Base-by-base conservation (phyloP, 2,797 vertebrate genomes). In the Picus viridis region DNA sequence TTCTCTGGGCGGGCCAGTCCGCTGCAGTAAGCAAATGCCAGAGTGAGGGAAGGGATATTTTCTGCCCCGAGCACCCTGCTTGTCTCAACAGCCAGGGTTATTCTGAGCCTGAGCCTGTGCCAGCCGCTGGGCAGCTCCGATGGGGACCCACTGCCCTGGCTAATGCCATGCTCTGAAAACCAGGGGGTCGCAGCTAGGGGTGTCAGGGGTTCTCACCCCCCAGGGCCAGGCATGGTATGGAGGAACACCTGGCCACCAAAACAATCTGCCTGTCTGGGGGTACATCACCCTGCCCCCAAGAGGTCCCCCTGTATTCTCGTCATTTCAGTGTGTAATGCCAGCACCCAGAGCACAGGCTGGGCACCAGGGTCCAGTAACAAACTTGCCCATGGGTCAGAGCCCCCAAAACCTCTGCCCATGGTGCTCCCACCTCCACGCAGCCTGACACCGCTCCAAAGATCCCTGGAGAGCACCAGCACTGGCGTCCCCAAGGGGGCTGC, bases 101-200 rank as follows among this genome's bases (percentile, higher is more conserved):
- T 96, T 96, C 97, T 88, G 77, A 95, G 96, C 81, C 91, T 96
- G 94, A 95, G 39, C 56, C 79, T 0, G 0, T 85, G 94, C 93
- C 92, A 95, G 93, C 1, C 0, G 41, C 32, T 1, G 0, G 56
- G 83, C 68, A 79, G 87, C 82, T 49, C 76, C 12, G 2, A 51
- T 27, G 49, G 47, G 70, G 79, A 89, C 93, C 79, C 51, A 11
- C 73, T 7, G 17, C 43, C 85, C 89, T 23, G 2, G 41, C 54
- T n/a, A 22, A 45, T 4, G 14, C 64, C 9, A 0, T 1, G 1
- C 45, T 79, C 17, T 2, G 5, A 47, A 86, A 32, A 3, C 34
- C 41, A 17, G 5, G 11, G 23, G 24, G 26, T 7, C 2, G 0
- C 12, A 8, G 7, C 17, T 5, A 0, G n/a, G 34, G 51, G 65